Evolutionary conservation across 2,888 invertebrate genomes (phyloP).

Genomic region (Tinea semifulvella): DNA sequence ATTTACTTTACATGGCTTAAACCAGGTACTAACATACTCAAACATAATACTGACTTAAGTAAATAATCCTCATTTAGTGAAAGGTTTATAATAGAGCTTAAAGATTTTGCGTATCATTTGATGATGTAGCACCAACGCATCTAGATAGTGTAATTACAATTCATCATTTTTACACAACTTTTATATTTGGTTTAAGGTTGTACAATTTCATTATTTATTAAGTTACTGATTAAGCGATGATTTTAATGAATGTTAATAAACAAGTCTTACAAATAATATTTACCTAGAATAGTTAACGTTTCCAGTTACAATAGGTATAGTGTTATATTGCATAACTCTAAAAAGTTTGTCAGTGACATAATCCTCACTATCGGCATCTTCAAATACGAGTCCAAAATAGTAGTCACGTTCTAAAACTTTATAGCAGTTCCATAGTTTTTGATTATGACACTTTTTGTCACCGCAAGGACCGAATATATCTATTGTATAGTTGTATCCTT

Average conservation of each 20-base stretch:
- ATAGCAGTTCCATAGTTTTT: constrained; percentile 31
- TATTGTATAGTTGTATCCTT: constrained; percentile 36
- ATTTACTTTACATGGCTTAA: no score
- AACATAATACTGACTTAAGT: no score
- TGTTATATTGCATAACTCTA: constrained; percentile 32
- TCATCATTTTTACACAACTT: no score
- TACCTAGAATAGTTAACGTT: constrained; percentile 40
- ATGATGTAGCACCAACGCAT: no score
- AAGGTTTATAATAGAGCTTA: no score
- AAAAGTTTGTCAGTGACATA: constrained; percentile 41
- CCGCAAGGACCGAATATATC: constrained; percentile 44
- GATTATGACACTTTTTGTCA: constrained; percentile 32
- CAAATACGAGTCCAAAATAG: constrained; percentile 43
- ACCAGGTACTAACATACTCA: no score
- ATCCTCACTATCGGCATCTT: constrained; percentile 39
- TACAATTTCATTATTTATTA: no score
- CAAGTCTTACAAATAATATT: constrained; percentile 19
- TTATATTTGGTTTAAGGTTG: no score
- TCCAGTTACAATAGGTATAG: constrained; percentile 44
- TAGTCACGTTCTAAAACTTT: constrained; percentile 40
- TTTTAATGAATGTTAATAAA: constrained; percentile 17
- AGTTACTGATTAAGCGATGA: no score
- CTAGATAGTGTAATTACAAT: no score
- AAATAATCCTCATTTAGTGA: no score
- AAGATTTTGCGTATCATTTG: no score